Conservation (phyloP, 1,140 invertebrate species). For the Antheraea pernyi region DNA sequence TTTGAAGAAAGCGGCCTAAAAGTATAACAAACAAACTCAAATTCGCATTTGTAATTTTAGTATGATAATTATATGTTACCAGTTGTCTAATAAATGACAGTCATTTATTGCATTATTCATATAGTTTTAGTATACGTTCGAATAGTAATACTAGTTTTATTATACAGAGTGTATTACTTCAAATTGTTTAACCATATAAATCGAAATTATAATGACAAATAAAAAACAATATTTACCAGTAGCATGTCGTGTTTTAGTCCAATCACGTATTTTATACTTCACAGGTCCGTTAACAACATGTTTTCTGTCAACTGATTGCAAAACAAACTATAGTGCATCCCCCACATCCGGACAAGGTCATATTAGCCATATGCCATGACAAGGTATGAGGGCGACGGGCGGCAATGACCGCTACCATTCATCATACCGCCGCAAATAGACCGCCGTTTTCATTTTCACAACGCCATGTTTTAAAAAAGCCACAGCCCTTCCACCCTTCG, state of each 20-base stretch:
- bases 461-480: constrained; percentile 25
- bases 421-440: constrained; percentile 53
- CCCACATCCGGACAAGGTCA: constrained; percentile 29
- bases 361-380: constrained; percentile 63
- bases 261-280: constrained; percentile 5
- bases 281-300: constrained; percentile 5
- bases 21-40: too few relatives aligned
- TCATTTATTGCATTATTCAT: too few relatives aligned
- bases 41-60: too few relatives aligned
- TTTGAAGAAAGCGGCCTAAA: too few relatives aligned
- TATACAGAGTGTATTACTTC: too few relatives aligned
- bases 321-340: constrained; percentile 54
- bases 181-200: neutral
- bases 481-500: constrained; percentile 34
- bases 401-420: constrained; percentile 60
- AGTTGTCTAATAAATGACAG: too few relatives aligned
- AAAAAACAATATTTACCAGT: neutral
- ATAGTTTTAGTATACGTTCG: too few relatives aligned
- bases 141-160: too few relatives aligned
- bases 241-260: neutral
- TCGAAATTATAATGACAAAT: neutral
- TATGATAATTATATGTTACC: too few relatives aligned
- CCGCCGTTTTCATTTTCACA: constrained; percentile 46
- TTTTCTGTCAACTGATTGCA: constrained; percentile 9
- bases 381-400: constrained; percentile 37